Evolutionary conservation across 2,888 invertebrate genomes (phyloP).

Genomic region (Caenorhabditis sp.): DNA sequence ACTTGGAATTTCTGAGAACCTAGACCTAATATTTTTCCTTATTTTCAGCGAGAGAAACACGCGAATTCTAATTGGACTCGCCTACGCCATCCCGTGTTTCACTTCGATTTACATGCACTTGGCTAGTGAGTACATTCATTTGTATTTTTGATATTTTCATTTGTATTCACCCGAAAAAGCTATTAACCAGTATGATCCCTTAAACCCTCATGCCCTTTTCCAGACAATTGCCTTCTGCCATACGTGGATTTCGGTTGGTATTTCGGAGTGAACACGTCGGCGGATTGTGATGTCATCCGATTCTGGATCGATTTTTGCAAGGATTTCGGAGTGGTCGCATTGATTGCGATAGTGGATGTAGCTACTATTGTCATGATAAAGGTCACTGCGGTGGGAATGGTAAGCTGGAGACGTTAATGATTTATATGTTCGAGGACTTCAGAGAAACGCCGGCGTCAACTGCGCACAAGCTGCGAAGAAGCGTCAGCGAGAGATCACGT

Average conservation of each 20-base stretch:
- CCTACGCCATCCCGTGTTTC: constrained; percentile 58
- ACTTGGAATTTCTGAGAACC: not conserved
- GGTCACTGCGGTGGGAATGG: constrained; percentile 40
- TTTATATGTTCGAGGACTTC: constrained; percentile 1
- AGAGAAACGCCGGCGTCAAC: constrained; percentile 34
- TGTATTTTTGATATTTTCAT: not conserved
- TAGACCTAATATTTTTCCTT: not conserved
- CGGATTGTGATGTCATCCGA: constrained; percentile 54
- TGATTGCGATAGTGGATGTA: constrained; percentile 48
- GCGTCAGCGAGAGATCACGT: constrained; percentile 46
- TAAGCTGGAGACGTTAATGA: too few species aligned
- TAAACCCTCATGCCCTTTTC: too few species aligned
- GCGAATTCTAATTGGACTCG: constrained; percentile 45
- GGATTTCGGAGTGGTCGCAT: constrained; percentile 51
- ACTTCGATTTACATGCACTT: constrained; percentile 62
- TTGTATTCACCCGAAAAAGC: not conserved
- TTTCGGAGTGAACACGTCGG: constrained; percentile 59
- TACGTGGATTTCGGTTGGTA: constrained; percentile 62
- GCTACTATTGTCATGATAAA: constrained; percentile 58
- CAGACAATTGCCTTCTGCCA: constrained; percentile 58
- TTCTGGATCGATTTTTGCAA: constrained; percentile 58
- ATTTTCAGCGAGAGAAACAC: constrained; percentile 54
- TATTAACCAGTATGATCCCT: too few species aligned
- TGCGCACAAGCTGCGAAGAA: constrained; percentile 38
- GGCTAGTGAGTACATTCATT: constrained; percentile 41